phyloP scores from a whole-genome alignment of 2,888 invertebrate species.

The Lepas anatifera region DNA sequence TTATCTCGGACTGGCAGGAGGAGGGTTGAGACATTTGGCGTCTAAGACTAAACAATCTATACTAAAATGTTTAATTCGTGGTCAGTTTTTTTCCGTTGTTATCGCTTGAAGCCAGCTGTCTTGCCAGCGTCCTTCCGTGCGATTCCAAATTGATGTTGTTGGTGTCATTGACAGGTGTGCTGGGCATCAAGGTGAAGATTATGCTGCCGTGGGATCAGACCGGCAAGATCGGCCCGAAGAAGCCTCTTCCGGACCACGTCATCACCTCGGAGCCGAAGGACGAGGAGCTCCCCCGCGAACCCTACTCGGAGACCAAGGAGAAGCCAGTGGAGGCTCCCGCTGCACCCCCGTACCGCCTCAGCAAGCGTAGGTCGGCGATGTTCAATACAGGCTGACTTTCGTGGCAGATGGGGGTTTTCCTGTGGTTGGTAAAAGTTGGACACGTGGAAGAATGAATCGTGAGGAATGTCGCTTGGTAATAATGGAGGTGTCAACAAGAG shows the following conservation, averaged over 20 bases:
- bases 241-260: conserved; percentile 94
- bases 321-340: conserved; percentile 39
- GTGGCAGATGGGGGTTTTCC: not conserved
- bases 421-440: no score
- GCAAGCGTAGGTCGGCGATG: not conserved
- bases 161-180: conserved; percentile 40
- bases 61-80: no score
- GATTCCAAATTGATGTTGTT: no score
- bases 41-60: no score
- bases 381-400: not conserved
- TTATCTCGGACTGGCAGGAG: no score
- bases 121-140: no score
- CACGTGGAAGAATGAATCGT: no score
- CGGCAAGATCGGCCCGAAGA: conserved; percentile 95
- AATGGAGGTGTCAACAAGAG: no score
- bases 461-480: no score
- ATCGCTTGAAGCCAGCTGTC: no score
- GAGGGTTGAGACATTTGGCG: no score
- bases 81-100: not conserved
- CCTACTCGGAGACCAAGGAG: conserved; percentile 61
- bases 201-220: conserved; percentile 98
- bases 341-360: not conserved
- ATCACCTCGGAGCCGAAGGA: conserved; percentile 95
- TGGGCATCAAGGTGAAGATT: conserved; percentile 83
- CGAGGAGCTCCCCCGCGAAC: conserved; percentile 59